A percentile compares a stretch with the other conserved stretches of the same genome.
Evolutionary conservation across 2,113 vertebrate species (phyloP).

Genomic region (Hemichromis elongatus): DNA sequence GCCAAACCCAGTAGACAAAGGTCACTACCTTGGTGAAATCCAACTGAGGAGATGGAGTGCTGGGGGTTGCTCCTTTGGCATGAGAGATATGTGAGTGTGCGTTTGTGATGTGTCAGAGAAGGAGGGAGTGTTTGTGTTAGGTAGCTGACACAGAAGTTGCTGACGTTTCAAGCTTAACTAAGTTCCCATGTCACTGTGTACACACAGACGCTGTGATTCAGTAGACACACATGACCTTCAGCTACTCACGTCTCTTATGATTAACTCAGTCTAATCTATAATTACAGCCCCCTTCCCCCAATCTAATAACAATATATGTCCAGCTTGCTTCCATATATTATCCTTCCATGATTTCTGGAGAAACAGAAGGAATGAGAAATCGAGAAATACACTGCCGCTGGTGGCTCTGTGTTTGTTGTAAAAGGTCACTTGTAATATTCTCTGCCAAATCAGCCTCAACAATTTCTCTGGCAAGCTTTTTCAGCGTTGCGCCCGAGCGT

Average conservation of each 20-base stretch:
- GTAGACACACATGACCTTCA: slow-evolving; percentile 45
- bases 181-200: neutral
- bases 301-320: slow-evolving; percentile 35
- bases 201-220: slow-evolving; percentile 20
- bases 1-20: slow-evolving; percentile 67
- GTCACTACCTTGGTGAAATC: slow-evolving; percentile 56
- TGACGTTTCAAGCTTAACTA: slow-evolving; percentile 31
- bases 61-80: neutral
- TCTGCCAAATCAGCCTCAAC: slow-evolving; percentile 66
- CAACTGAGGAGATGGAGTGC: slow-evolving; percentile 13
- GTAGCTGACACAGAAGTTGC: slow-evolving; percentile 35
- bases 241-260: slow-evolving; percentile 19
- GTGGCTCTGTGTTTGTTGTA: slow-evolving; percentile 55
- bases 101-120: slow-evolving; percentile 22
- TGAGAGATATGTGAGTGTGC: slow-evolving; percentile 13
- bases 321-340: neutral
- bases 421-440: slow-evolving; percentile 69
- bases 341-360: slow-evolving; percentile 2
- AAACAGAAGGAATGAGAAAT: slow-evolving; percentile 24
- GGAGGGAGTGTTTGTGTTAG: slow-evolving; percentile 11
- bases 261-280: slow-evolving; percentile 38
- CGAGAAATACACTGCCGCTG: slow-evolving; percentile 20
- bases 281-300: slow-evolving; percentile 21
- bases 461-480: slow-evolving; percentile 63
- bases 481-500: slow-evolving; percentile 38